These are phyloP conservation scores for Gnathonemus longibarbis DNA, from an alignment of 2,113 vertebrate genomes.

Conservation along the genomic window DNA sequence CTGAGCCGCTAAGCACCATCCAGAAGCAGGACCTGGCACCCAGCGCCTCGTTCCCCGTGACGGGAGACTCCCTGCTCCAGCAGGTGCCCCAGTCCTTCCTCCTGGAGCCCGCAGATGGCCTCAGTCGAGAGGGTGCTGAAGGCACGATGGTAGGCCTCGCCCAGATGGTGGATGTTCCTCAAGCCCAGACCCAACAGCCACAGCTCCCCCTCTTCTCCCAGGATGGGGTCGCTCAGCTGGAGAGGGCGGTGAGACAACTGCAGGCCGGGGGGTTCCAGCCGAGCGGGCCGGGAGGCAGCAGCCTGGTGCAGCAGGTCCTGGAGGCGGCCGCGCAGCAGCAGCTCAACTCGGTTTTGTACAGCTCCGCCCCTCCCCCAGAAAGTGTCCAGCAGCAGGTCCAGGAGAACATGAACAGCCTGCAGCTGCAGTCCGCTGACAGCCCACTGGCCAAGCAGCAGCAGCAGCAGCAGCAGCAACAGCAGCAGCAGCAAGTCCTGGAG, in stretches of 20 bases:
- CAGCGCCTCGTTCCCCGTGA: slow-evolving; percentile 65
- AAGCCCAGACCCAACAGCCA: slow-evolving; percentile 73
- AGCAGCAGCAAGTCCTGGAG: slow-evolving; percentile 74
- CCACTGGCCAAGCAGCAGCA: slow-evolving; percentile 74
- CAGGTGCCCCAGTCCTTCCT: slow-evolving; percentile 73
- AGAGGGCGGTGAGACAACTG: slow-evolving; percentile 86
- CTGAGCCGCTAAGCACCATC: slow-evolving; percentile 75
- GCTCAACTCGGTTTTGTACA: slow-evolving; percentile 63
- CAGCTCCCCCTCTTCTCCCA: slow-evolving; percentile 74
- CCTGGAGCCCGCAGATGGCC: slow-evolving; percentile 62
- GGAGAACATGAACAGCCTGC: slow-evolving; percentile 73
- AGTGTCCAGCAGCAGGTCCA: slow-evolving; percentile 66
- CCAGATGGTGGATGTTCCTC: slow-evolving; percentile 66
- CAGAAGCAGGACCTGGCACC: slow-evolving; percentile 81
- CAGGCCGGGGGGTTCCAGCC: slow-evolving; percentile 76
- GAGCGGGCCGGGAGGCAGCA: slow-evolving; percentile 43
- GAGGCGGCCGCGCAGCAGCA: slow-evolving; percentile 63
- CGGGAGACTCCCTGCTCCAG: slow-evolving; percentile 74
- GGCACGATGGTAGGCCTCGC: slow-evolving; percentile 48
- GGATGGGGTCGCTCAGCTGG: slow-evolving; percentile 79
- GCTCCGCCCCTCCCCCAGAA: slow-evolving; percentile 54
- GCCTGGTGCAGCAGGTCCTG: slow-evolving; percentile 56
- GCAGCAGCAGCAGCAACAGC: slow-evolving; percentile 68
- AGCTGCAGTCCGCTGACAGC: slow-evolving; percentile 67
- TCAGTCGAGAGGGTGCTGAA: slow-evolving; percentile 60